phyloP scores from a whole-genome alignment of 2,113 vertebrate species.

The Pongo abelii region DNA sequence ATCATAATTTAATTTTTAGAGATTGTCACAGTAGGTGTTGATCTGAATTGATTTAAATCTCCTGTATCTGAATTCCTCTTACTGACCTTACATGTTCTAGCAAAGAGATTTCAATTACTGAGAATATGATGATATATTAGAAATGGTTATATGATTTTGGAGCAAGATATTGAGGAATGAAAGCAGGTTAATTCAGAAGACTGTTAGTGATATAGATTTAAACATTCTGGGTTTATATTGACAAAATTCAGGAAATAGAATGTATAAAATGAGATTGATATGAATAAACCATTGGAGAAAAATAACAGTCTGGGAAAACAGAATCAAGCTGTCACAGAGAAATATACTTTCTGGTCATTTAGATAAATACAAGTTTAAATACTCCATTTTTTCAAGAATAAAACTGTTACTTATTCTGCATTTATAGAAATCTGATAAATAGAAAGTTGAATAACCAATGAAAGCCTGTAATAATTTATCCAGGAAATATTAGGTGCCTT shows the following conservation, averaged over 20 bases:
- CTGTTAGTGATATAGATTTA: conserved; percentile 15
- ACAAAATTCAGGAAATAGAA: neutral
- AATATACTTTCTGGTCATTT: neutral
- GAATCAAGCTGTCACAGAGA: conserved; percentile 6
- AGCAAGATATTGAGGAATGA: neutral
- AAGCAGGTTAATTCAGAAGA: neutral
- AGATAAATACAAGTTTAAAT: conserved; percentile 12
- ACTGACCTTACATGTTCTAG: neutral
- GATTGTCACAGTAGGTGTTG: neutral
- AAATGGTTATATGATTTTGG: conserved; percentile 4
- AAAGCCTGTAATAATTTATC: neutral
- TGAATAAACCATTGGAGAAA: neutral
- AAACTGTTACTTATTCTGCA: neutral
- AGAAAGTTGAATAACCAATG: neutral
- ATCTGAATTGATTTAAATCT: neutral
- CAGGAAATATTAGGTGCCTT: neutral
- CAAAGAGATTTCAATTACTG: neutral
- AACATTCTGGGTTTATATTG: neutral
- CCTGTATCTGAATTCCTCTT: neutral
- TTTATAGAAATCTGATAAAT: neutral
- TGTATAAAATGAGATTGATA: neutral
- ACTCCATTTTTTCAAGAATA: neutral
- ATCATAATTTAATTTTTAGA: neutral
- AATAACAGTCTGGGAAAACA: neutral
- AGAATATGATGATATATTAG: neutral